Evolutionary conservation across 2,797 vertebrate species (phyloP).

Genomic region (Macrochelys suwanniensis): DNA sequence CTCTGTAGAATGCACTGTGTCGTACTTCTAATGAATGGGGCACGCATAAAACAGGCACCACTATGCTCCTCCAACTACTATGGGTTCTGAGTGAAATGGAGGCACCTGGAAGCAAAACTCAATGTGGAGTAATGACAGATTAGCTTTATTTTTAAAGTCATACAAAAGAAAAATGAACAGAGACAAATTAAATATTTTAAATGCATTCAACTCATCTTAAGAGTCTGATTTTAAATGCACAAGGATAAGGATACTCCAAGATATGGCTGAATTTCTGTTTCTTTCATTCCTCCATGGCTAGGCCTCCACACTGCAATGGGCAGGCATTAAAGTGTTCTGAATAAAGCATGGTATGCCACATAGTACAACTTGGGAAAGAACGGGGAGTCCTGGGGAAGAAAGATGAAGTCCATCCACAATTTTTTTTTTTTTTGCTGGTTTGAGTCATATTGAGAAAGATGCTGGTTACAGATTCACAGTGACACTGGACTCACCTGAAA

Average conservation of each 20-base stretch:
- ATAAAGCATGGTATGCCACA: not conserved
- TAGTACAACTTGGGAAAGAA: not conserved
- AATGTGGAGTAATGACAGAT: conserved; percentile 17
- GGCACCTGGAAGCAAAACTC: conserved; percentile 7
- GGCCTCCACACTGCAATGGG: not conserved
- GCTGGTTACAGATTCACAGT: not conserved
- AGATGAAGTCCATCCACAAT: not conserved
- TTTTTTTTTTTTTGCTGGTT: not conserved
- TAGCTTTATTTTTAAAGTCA: conserved; percentile 48
- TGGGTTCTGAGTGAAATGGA: conserved; percentile 32
- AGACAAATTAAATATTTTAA: not conserved
- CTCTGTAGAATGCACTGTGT: conserved; percentile 1
- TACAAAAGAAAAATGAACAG: conserved; percentile 18
- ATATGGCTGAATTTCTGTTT: not conserved
- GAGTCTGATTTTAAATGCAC: not conserved
- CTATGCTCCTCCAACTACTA: conserved; percentile 15
- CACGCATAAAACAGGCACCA: not conserved
- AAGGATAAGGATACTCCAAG: not conserved
- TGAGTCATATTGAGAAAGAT: not conserved
- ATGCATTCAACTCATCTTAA: not conserved
- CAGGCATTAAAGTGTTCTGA: not conserved
- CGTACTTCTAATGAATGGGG: not conserved
- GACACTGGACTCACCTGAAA: conserved; percentile 87
- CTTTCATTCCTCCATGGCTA: not conserved
- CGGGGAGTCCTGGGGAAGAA: not conserved